Evolutionary conservation across 1,140 invertebrate species (phyloP).

Genomic region (Elysia chlorotica): DNA sequence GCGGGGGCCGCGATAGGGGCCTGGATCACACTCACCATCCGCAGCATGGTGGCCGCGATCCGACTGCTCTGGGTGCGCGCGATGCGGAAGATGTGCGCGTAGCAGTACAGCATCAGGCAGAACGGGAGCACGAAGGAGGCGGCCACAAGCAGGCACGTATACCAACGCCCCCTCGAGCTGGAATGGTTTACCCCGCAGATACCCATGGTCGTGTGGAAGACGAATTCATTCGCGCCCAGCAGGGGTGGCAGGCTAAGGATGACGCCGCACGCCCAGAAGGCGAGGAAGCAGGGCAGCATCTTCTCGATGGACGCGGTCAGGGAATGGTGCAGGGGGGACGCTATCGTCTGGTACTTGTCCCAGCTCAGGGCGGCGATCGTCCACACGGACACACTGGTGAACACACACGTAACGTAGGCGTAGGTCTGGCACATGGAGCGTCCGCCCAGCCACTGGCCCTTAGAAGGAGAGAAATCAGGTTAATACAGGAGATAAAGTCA

Average conservation of each 20-base stretch:
- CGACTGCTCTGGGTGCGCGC: constrained; percentile 48
- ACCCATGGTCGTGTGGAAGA: constrained; percentile 33
- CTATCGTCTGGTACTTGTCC: constrained; percentile 57
- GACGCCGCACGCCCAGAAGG: constrained; percentile 38
- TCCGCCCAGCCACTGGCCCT: constrained; percentile 16
- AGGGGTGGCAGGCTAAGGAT: constrained; percentile 37
- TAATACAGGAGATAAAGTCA: too few relatives aligned
- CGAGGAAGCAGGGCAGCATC: constrained; percentile 44
- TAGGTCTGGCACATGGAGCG: constrained; percentile 18
- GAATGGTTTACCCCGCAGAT: constrained; percentile 38
- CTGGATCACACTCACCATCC: constrained; percentile 51
- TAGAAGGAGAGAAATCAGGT: background rate
- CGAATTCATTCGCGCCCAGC: constrained; percentile 33
- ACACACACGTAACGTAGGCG: constrained; percentile 21
- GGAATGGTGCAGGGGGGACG: constrained; percentile 51
- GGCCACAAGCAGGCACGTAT: constrained; percentile 33
- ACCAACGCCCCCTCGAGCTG: constrained; percentile 33
- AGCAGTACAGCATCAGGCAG: constrained; percentile 44
- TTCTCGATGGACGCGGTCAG: constrained; percentile 42
- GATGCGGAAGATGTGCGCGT: constrained; percentile 49
- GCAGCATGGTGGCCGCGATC: constrained; percentile 50
- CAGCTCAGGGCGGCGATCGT: constrained; percentile 53
- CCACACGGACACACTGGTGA: constrained; percentile 36
- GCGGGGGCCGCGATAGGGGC: constrained; percentile 43
- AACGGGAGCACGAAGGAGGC: constrained; percentile 39